phyloP scores from a whole-genome alignment of 2,888 invertebrate species.

The Clusia tigrina region DNA sequence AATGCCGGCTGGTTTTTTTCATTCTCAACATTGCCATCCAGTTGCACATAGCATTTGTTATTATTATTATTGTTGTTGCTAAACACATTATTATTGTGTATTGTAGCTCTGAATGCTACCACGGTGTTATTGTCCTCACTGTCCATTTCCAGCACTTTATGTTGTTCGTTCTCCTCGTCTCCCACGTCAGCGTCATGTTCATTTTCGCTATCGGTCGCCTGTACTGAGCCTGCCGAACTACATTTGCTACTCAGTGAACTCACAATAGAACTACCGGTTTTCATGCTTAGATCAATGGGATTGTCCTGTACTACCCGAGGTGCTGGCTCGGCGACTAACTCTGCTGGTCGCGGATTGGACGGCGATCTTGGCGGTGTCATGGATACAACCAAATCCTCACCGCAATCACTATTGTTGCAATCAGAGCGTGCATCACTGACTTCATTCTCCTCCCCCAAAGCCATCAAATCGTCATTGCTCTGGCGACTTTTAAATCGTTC shows the following conservation, averaged over 20 bases:
- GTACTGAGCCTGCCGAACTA: conserved; percentile 46
- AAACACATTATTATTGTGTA: conserved; percentile 34
- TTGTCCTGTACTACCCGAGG: conserved; percentile 68
- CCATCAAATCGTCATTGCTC: conserved; percentile 51
- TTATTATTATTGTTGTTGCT: conserved; percentile 39
- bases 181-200: conserved; percentile 21
- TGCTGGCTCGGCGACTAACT: conserved; percentile 5
- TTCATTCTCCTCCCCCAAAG: conserved; percentile 25
- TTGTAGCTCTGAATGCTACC: conserved; percentile 38
- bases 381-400: conserved; percentile 66
- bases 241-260: conserved; percentile 51
- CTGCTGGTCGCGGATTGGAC: conserved; percentile 22
- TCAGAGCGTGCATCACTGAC: conserved; percentile 28
- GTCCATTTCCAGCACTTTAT: conserved; percentile 2
- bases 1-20: conserved; percentile 26
- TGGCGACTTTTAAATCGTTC: conserved; percentile 48
- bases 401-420: conserved; percentile 56
- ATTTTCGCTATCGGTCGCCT: conserved; percentile 19
- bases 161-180: background rate
- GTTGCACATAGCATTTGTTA: conserved; percentile 35
- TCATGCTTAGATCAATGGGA: conserved; percentile 83
- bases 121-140: conserved; percentile 33
- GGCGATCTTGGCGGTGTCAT: conserved; percentile 69
- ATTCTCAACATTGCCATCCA: conserved; percentile 14
- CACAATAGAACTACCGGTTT: conserved; percentile 67